These are phyloP conservation scores for Scyliorhinus canicula DNA, from an alignment of 2,797 vertebrate species.

Conservation along the genomic window DNA sequence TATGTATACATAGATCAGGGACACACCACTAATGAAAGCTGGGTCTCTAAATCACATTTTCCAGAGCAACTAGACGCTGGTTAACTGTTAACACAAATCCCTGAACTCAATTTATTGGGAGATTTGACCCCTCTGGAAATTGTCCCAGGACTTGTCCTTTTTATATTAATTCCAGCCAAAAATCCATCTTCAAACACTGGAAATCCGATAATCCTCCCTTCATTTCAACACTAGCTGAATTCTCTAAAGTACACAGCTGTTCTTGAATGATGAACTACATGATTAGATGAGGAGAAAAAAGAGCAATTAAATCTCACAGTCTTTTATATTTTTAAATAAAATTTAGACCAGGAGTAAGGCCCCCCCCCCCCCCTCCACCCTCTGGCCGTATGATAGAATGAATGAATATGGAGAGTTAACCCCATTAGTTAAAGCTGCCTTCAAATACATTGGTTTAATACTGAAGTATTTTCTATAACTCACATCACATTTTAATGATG, in stretches of 20 bases:
- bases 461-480: not conserved
- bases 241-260: constrained; percentile 27
- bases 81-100: constrained; percentile 23
- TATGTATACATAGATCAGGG: not conserved
- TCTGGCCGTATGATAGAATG: not conserved
- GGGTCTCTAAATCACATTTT: not conserved
- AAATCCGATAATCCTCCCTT: constrained; percentile 21
- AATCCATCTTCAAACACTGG: constrained; percentile 33
- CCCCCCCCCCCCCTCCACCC: no score
- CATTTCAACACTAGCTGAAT: constrained; percentile 21
- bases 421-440: not conserved
- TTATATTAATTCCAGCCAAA: not conserved
- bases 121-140: constrained; percentile 21
- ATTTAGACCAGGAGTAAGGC: not conserved
- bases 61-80: not conserved
- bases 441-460: not conserved
- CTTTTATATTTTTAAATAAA: not conserved
- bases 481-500: not conserved
- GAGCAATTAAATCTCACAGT: constrained; percentile 13
- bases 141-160: constrained; percentile 34
- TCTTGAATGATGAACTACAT: constrained; percentile 22
- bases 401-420: not conserved
- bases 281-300: not conserved
- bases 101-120: constrained; percentile 23
- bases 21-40: not conserved